phyloP scores from a whole-genome alignment of 1,140 invertebrate species.

The Tigriopus japonicus region DNA sequence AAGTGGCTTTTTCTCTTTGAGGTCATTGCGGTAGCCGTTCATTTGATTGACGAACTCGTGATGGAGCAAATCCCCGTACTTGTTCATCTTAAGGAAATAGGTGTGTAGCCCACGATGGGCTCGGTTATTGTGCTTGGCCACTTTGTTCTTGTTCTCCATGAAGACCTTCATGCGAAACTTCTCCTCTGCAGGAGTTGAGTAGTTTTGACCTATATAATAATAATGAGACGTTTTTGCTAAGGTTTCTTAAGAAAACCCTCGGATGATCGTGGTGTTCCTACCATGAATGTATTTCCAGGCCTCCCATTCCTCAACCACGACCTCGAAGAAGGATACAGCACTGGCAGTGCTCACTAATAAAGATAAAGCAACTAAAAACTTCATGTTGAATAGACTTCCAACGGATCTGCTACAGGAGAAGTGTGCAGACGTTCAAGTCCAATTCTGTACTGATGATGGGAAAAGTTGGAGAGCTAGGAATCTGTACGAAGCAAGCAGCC shows the following conservation, averaged over 20 bases:
- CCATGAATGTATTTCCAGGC: slow-evolving; percentile 4
- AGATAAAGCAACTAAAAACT: too few species aligned
- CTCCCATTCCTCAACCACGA: slow-evolving; percentile 5
- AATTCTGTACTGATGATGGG: too few species aligned
- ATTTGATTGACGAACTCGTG: slow-evolving; percentile 42
- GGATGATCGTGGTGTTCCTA: not conserved
- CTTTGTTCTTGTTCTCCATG: slow-evolving; percentile 35
- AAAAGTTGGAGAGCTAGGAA: too few species aligned
- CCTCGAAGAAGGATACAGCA: slow-evolving; percentile 5
- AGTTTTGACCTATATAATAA: slow-evolving; percentile 23
- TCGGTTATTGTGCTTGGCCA: slow-evolving; percentile 8
- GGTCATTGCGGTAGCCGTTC: slow-evolving; percentile 40
- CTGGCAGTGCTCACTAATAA: not conserved
- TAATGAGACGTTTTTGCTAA: too few species aligned
- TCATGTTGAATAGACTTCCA: too few species aligned
- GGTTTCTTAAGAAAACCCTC: too few species aligned
- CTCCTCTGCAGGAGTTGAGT: slow-evolving; percentile 51
- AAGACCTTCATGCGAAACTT: slow-evolving; percentile 66
- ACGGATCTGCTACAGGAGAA: too few species aligned
- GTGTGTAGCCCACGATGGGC: slow-evolving; percentile 32
- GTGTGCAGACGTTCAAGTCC: too few species aligned
- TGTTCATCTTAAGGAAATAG: slow-evolving; percentile 50
- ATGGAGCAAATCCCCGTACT: slow-evolving; percentile 43
- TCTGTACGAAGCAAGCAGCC: too few species aligned
- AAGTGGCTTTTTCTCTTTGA: slow-evolving; percentile 15